phyloP scores from a whole-genome alignment of 2,888 invertebrate species.

The Minunthozetes semirufus region DNA sequence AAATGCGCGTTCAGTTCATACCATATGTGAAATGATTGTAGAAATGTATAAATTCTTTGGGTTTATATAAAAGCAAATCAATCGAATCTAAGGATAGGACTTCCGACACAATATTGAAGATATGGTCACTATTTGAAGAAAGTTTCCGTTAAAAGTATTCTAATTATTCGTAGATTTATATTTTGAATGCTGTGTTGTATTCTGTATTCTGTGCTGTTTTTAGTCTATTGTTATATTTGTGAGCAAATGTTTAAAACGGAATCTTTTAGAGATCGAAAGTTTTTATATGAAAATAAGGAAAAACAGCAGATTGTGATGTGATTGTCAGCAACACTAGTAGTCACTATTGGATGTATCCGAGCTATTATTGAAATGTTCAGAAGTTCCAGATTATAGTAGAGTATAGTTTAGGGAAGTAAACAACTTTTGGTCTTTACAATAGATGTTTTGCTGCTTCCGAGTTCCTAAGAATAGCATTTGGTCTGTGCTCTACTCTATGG shows the following conservation, averaged over 20 bases:
- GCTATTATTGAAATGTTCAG: background rate
- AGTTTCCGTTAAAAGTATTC: too few relatives aligned
- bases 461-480: conserved; percentile 30
- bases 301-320: background rate
- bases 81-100: too few relatives aligned
- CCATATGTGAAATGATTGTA: too few relatives aligned
- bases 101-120: too few relatives aligned
- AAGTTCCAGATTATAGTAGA: background rate
- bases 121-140: too few relatives aligned
- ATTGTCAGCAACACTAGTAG: background rate
- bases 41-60: too few relatives aligned
- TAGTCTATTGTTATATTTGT: too few relatives aligned
- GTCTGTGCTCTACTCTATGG: background rate
- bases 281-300: background rate
- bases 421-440: conserved; percentile 23
- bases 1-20: too few relatives aligned
- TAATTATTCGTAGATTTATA: too few relatives aligned
- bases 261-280: background rate
- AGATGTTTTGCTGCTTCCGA: conserved; percentile 30
- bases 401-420: conserved; percentile 16
- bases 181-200: too few relatives aligned
- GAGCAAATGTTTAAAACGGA: background rate
- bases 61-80: too few relatives aligned
- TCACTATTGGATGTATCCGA: background rate
- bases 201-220: too few relatives aligned